Base-by-base conservation (phyloP, 2,888 invertebrate species). In the Cantharis rufa region DNA sequence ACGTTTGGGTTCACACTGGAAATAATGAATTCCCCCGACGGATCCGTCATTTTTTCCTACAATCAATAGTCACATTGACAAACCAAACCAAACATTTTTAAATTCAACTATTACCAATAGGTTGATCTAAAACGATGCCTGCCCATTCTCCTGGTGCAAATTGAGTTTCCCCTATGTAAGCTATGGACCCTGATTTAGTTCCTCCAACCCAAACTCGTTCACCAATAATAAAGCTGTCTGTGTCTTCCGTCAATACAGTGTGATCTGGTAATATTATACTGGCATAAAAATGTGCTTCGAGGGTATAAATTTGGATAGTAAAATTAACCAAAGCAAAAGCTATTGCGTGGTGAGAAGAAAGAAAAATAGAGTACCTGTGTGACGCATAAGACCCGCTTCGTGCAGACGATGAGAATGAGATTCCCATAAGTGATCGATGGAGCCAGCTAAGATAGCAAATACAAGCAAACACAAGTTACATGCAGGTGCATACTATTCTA, bases 141-240 rank as follows among this genome's bases (percentile, higher is more conserved):
- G 98, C 98, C 98, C 98, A 99, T 81, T 98, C 97, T 78, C 99
- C 99, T 16, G 97, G 96, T 15, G 98, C 98, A 89, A 99, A 98
- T 88, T 98, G 96, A 71, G 98, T 97, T 86, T 96, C 96, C 28
- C 98, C 97, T 75, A 98, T 94, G 88, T 95, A 98, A 62, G 97
- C 96, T 82, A 99, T 96, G 86, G 94, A 93, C 48, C 98, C 98
- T 2, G 96, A 93, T 87, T 98, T 98, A 72, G 93, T 92, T 74
- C 97, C 97, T 83, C 96, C 95, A 80, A 98, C 97, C 95, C 95
- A 98, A 81, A 98, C 96, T 80, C 95, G 91, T 86, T 98, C 96
- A 27, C 98, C 98, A 85, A 98, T 96, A 85, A 97, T 97, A 88
- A 97, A 98, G 89, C 96, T 96, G 90, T 98, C 98, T 32, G 96